Evolutionary conservation across 2,888 invertebrate genomes (phyloP).

Genomic region (Uloborus plumipes): DNA sequence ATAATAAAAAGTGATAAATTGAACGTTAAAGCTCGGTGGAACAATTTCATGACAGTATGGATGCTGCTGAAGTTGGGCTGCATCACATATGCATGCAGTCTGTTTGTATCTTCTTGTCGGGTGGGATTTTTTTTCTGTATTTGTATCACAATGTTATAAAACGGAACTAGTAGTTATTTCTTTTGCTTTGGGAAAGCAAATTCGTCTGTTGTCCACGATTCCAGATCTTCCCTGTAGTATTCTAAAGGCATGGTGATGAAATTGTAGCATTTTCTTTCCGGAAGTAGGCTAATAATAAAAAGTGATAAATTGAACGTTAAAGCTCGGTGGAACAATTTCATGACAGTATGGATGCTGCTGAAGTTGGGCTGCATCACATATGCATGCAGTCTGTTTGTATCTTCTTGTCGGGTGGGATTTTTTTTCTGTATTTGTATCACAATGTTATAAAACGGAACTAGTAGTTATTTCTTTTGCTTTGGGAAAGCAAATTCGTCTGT

Average conservation of each 20-base stretch:
- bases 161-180: neutral
- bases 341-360: conserved; percentile 7
- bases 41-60: neutral
- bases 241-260: no score
- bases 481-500: no score
- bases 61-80: conserved; percentile 7
- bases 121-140: no score
- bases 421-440: neutral
- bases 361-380: conserved; percentile 13
- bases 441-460: neutral
- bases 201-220: no score
- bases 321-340: conserved; percentile 1
- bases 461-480: neutral
- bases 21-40: conserved; percentile 8
- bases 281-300: no score
- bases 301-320: conserved; percentile 23
- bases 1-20: conserved; percentile 26
- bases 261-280: no score
- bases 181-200: neutral
- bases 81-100: conserved; percentile 20
- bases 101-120: conserved; percentile 11
- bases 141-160: neutral
- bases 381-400: conserved; percentile 16
- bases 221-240: no score
- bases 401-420: neutral